Conservation (phyloP, 1,140 invertebrate species). For the Brachystomella parvula region DNA sequence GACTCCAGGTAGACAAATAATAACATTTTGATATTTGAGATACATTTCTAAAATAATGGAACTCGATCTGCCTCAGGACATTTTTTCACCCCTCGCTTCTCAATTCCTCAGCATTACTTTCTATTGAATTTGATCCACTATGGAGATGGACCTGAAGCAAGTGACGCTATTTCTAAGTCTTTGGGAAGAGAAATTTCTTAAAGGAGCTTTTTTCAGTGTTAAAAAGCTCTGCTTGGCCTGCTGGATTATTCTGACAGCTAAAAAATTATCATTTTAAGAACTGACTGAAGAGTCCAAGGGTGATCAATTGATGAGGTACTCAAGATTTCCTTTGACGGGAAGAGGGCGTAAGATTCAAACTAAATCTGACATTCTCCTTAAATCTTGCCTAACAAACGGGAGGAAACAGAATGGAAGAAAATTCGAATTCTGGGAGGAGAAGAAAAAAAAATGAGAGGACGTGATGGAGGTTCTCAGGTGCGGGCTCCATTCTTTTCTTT, state of each 20-base stretch:
- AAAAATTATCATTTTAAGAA: background rate
- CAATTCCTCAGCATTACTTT: background rate
- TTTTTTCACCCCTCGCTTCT: background rate
- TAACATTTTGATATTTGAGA: background rate
- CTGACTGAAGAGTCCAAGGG: background rate
- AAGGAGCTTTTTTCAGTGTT: too few species aligned
- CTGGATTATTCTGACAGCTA: background rate
- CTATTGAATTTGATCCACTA: background rate
- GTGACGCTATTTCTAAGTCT: too few species aligned
- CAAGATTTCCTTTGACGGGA: too few species aligned
- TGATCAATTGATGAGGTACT: background rate
- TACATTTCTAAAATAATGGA: too few species aligned
- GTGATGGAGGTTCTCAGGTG: too few species aligned
- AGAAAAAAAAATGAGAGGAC: too few species aligned
- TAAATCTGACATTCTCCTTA: background rate
- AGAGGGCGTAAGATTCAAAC: background rate
- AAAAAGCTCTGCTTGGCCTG: background rate
- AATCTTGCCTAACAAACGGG: background rate
- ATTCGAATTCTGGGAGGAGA: too few species aligned
- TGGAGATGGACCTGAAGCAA: too few species aligned
- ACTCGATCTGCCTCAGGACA: background rate
- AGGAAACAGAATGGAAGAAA: too few species aligned
- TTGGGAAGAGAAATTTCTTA: too few species aligned
- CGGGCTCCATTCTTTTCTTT: background rate
- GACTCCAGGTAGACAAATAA: background rate